Conservation (phyloP, 2,888 invertebrate genomes). For the Brachypalpus laphriformis region DNA sequence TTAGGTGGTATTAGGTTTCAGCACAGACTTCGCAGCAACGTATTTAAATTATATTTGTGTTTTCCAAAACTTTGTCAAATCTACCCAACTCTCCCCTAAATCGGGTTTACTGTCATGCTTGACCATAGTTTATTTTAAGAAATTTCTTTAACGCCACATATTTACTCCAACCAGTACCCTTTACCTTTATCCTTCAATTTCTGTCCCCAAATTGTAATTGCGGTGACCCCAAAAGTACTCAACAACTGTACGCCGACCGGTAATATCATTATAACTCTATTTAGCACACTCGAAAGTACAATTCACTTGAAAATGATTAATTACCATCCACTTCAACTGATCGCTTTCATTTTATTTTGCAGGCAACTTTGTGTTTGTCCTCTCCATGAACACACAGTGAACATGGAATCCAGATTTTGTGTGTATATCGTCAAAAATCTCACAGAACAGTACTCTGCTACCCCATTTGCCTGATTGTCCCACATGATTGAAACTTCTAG, state of each 20-base stretch:
- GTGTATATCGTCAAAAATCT: constrained; percentile 5
- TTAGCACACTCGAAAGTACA: constrained; percentile 17
- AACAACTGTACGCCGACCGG: background rate
- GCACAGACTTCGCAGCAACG: no score
- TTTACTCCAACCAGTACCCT: no score
- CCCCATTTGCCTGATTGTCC: constrained; percentile 29
- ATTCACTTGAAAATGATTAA: constrained; percentile 49
- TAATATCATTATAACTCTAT: constrained; percentile 34
- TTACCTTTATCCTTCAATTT: no score
- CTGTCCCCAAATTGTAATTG: no score
- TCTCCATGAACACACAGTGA: background rate
- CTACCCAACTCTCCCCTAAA: no score
- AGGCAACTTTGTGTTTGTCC: constrained; percentile 1
- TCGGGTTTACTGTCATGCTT: no score
- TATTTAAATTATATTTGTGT: no score
- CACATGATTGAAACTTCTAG: background rate
- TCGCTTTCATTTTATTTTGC: constrained; percentile 32
- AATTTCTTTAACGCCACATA: no score
- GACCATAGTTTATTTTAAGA: no score
- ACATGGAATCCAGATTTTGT: background rate
- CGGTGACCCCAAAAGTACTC: no score
- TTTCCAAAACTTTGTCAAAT: no score
- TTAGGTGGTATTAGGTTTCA: no score
- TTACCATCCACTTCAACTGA: constrained; percentile 27
- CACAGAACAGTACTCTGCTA: background rate